A percentile compares a stretch with the other conserved stretches of the same genome.
phyloP scores from a whole-genome alignment of 1,140 invertebrate genomes.

The Heterodera carotae region DNA sequence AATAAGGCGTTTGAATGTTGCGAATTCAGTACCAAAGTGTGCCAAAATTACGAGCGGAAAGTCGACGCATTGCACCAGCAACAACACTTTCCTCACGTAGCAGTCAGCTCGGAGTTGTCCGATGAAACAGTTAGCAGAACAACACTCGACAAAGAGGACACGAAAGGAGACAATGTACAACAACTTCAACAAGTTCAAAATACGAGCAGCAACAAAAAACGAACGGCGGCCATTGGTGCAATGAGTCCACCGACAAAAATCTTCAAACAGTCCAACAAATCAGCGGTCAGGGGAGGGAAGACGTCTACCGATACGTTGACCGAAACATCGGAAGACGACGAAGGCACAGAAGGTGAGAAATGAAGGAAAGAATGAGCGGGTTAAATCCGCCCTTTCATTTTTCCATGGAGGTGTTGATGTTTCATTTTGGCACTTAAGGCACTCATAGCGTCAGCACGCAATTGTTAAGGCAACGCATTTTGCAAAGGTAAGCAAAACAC shows the following conservation, averaged over 20 bases:
- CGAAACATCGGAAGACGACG: conserved; percentile 21
- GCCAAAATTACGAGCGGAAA: neutral
- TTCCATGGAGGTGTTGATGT: too few species aligned
- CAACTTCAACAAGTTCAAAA: neutral
- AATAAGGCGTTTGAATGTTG: neutral
- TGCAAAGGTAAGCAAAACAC: neutral
- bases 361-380: neutral
- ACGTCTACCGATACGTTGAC: neutral
- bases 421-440: too few species aligned
- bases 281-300: neutral
- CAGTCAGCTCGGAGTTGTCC: neutral
- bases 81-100: neutral
- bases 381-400: too few species aligned
- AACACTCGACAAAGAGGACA: neutral
- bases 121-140: neutral
- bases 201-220: conserved; percentile 15
- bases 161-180: neutral
- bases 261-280: neutral
- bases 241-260: conserved; percentile 21
- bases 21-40: neutral
- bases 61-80: neutral
- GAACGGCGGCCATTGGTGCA: neutral
- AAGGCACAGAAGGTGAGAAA: conserved; percentile 8
- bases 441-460: conserved; percentile 13
- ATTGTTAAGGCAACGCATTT: conserved; percentile 8